Percentiles rank a stretch among this genome's conserved stretches.
Evolutionary conservation across 2,888 invertebrate genomes (phyloP).

Genomic region (Nycteola revayana): DNA sequence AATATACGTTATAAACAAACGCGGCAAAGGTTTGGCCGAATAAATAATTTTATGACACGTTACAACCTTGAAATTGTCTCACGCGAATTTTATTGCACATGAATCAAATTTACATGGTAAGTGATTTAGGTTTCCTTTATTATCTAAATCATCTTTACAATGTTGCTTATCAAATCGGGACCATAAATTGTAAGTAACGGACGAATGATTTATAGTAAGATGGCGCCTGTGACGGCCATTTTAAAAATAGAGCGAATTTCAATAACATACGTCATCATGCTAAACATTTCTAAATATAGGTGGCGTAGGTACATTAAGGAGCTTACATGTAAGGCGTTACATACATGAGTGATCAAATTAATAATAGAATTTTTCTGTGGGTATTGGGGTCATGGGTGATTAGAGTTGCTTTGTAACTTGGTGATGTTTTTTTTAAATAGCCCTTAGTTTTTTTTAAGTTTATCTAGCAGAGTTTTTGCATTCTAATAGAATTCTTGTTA

Average conservation of each 20-base stretch:
- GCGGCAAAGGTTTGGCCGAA: constrained; percentile 57
- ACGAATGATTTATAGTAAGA: constrained; percentile 40
- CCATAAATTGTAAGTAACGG: constrained; percentile 39
- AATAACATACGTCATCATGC: constrained; percentile 20
- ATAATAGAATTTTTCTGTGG: too few relatives aligned
- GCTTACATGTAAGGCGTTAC: too few relatives aligned
- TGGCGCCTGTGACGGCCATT: constrained; percentile 30
- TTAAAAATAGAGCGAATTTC: constrained; percentile 25
- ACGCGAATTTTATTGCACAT: constrained; percentile 61
- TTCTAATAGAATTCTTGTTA: too few relatives aligned
- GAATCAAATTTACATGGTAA: constrained; percentile 50
- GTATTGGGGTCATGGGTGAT: too few relatives aligned
- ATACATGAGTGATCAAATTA: too few relatives aligned
- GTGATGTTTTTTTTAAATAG: too few relatives aligned
- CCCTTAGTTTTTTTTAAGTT: too few relatives aligned
- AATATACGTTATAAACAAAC: constrained; percentile 67
- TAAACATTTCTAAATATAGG: too few relatives aligned
- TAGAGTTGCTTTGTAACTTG: too few relatives aligned
- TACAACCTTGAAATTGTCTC: constrained; percentile 63
- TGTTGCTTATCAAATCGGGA: constrained; percentile 50
- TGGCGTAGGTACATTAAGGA: too few relatives aligned
- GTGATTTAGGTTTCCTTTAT: constrained; percentile 57
- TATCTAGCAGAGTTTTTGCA: too few relatives aligned
- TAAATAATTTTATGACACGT: constrained; percentile 71
- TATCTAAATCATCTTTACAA: constrained; percentile 46